A percentile compares a stretch with the other conserved stretches of the same genome.
Evolutionary conservation across 2,113 vertebrate species (phyloP).

Genomic region (Mesoclemmys tuberculata): DNA sequence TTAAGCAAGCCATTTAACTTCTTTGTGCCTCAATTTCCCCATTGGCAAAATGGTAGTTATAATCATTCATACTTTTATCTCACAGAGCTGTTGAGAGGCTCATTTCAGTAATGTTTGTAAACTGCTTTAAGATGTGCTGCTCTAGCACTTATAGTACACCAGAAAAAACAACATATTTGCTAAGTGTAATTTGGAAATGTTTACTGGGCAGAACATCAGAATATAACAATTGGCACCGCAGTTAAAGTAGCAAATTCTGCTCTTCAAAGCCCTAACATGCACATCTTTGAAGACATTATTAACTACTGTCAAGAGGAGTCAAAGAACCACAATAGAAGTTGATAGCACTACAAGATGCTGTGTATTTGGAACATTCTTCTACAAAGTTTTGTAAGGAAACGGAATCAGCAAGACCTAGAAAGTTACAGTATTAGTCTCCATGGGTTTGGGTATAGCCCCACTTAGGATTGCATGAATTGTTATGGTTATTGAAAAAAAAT

Average conservation of each 20-base stretch:
- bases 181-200: neutral
- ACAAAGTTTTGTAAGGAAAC: neutral
- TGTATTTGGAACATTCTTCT: neutral
- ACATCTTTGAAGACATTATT: neutral
- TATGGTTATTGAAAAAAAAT: too few species aligned
- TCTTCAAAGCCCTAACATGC: neutral
- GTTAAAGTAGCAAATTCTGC: fast-evolving
- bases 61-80: neutral
- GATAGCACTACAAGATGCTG: neutral
- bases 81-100: neutral
- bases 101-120: too few species aligned
- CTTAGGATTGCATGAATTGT: too few species aligned
- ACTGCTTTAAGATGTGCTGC: too few species aligned
- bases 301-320: neutral
- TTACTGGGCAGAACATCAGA: neutral
- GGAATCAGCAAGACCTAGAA: neutral
- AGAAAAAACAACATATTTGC: neutral
- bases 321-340: neutral
- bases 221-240: neutral
- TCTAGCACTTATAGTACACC: neutral
- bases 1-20: neutral
- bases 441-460: too few species aligned
- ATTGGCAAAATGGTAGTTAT: neutral
- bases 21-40: neutral
- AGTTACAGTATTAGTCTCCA: neutral